These are phyloP conservation scores for Trachelus tabidus DNA, from an alignment of 2,888 invertebrate species.

Conservation along the genomic window DNA sequence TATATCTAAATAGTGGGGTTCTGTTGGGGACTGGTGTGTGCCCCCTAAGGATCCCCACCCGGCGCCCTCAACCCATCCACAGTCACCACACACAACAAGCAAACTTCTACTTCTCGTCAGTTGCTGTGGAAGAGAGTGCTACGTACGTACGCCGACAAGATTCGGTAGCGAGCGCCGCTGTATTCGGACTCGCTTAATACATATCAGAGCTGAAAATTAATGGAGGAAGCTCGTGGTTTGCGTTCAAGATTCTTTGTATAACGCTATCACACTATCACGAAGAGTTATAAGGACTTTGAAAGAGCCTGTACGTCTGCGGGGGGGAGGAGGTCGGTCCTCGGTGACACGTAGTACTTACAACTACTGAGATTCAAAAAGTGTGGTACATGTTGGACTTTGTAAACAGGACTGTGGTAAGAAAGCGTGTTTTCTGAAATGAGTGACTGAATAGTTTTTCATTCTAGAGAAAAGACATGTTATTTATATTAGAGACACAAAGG, in stretches of 20 bases:
- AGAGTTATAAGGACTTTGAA: neutral
- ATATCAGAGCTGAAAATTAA: neutral
- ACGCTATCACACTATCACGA: neutral
- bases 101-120: conserved; percentile 48
- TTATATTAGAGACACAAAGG: neutral
- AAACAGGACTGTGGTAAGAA: neutral
- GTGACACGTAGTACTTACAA: neutral
- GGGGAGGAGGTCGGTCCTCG: neutral
- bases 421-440: neutral
- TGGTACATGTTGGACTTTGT: neutral
- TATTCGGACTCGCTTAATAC: neutral
- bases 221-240: neutral
- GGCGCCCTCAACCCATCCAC: conserved; percentile 29
- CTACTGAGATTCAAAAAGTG: neutral
- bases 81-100: conserved; percentile 35
- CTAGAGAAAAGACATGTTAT: neutral
- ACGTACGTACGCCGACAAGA: conserved; percentile 23
- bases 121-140: conserved; percentile 43
- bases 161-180: conserved; percentile 18
- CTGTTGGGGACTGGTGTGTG: conserved; percentile 3
- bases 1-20: neutral
- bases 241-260: neutral
- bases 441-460: neutral
- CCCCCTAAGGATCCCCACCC: conserved; percentile 23
- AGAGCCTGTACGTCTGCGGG: neutral